phyloP scores from a whole-genome alignment of 2,888 invertebrate genomes.

The Polydrusus tereticollis region DNA sequence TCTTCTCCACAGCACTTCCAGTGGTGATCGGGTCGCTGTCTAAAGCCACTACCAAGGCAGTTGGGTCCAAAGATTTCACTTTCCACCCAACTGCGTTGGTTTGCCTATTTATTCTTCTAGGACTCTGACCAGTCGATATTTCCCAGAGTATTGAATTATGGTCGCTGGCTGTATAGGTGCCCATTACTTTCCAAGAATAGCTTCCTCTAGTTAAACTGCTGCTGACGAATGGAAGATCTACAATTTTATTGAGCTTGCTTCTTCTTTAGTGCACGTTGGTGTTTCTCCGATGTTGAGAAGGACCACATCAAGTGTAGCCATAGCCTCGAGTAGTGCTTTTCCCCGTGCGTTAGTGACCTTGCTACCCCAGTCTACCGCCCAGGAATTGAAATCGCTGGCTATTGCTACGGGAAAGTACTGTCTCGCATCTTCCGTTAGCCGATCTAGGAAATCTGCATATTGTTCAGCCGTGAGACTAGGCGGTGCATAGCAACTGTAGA shows the following conservation, averaged over 20 bases:
- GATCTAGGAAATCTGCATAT: no score
- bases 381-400: constrained; percentile 42
- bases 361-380: constrained; percentile 52
- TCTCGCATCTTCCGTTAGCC: no score
- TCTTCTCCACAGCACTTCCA: not conserved
- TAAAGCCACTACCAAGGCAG: constrained; percentile 11
- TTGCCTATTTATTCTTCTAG: not conserved
- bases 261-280: constrained; percentile 46
- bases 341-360: constrained; percentile 46
- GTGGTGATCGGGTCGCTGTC: not conserved
- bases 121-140: not conserved
- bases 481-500: no score
- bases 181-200: constrained; percentile 37
- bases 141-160: constrained; percentile 14
- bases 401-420: no score
- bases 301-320: constrained; percentile 32
- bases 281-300: constrained; percentile 28
- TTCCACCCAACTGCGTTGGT: constrained; percentile 16
- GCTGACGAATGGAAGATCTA: constrained; percentile 53
- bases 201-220: constrained; percentile 40
- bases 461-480: no score
- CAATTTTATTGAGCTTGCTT: constrained; percentile 47
- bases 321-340: constrained; percentile 41
- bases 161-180: constrained; percentile 26
- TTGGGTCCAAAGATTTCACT: constrained; percentile 7